These are phyloP conservation scores for Eupithecia dodoneata DNA, from an alignment of 2,888 invertebrate genomes.

Conservation along the genomic window DNA sequence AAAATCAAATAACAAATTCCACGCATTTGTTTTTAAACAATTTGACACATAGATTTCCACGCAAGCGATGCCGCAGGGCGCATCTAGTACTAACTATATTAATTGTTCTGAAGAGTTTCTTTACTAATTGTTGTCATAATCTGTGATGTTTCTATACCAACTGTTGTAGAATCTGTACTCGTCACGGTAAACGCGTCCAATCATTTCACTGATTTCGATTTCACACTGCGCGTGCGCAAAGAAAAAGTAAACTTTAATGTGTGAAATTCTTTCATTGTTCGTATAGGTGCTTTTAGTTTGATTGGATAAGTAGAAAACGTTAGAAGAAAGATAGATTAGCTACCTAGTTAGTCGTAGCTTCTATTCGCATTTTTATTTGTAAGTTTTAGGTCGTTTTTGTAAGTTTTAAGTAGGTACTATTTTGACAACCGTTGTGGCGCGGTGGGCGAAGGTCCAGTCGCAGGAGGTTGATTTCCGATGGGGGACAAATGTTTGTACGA, in stretches of 20 bases:
- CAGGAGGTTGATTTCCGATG: too few species aligned
- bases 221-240: constrained; percentile 47
- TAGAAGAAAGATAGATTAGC: not conserved
- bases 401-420: too few species aligned
- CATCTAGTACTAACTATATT: not conserved
- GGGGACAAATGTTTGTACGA: too few species aligned
- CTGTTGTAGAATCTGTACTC: constrained; percentile 15
- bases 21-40: not conserved
- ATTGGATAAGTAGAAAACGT: constrained; percentile 12
- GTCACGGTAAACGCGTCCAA: constrained; percentile 25
- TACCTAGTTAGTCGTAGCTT: not conserved
- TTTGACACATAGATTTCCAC: too few species aligned
- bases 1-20: constrained; percentile 11
- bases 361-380: not conserved
- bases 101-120: not conserved
- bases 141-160: constrained; percentile 10
- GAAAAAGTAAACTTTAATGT: constrained; percentile 49
- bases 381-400: too few species aligned
- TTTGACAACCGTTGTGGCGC: too few species aligned
- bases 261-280: constrained; percentile 39
- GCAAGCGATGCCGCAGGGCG: too few species aligned
- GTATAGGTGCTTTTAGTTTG: not conserved
- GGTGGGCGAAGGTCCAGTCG: too few species aligned
- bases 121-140: constrained; percentile 12
- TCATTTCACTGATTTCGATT: constrained; percentile 68